Conservation (phyloP, 2,888 invertebrate species). For the Heterodera filipjevi region DNA sequence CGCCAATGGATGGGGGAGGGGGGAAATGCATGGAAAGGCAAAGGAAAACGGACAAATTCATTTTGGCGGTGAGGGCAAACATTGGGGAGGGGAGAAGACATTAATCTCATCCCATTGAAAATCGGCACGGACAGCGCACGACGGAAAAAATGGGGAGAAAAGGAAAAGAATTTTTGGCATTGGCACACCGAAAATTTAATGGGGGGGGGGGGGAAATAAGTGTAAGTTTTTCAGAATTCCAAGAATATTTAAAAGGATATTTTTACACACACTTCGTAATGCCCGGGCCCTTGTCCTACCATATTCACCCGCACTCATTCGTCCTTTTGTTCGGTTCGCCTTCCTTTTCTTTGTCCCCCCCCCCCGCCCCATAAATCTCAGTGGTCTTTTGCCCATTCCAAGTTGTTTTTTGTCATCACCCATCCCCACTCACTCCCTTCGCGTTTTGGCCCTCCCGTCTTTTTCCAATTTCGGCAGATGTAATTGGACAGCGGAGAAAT, state of each 20-base stretch:
- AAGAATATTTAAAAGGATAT: not conserved
- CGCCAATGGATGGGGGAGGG: not conserved
- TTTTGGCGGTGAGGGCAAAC: conserved; percentile 7
- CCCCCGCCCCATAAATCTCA: not conserved
- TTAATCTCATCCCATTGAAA: conserved; percentile 1
- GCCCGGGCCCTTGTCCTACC: not conserved
- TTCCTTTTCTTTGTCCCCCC: too few relatives aligned
- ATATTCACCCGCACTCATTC: not conserved
- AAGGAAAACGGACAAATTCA: not conserved
- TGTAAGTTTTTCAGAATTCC: not conserved
- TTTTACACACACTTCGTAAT: not conserved
- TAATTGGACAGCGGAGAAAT: conserved; percentile 9
- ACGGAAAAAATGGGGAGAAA: not conserved
- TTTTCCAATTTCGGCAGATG: not conserved
- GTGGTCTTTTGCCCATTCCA: not conserved
- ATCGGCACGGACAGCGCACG: not conserved
- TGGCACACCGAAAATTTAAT: conserved; percentile 1
- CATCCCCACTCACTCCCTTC: not conserved
- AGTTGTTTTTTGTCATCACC: not conserved
- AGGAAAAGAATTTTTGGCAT: not conserved
- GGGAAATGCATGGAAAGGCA: not conserved
- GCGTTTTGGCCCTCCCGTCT: not conserved
- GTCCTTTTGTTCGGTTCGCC: not conserved
- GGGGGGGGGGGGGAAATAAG: not conserved
- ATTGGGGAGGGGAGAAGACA: not conserved